These are phyloP conservation scores for Horisme vitalbata DNA, from an alignment of 2,888 invertebrate genomes.

Conservation along the genomic window DNA sequence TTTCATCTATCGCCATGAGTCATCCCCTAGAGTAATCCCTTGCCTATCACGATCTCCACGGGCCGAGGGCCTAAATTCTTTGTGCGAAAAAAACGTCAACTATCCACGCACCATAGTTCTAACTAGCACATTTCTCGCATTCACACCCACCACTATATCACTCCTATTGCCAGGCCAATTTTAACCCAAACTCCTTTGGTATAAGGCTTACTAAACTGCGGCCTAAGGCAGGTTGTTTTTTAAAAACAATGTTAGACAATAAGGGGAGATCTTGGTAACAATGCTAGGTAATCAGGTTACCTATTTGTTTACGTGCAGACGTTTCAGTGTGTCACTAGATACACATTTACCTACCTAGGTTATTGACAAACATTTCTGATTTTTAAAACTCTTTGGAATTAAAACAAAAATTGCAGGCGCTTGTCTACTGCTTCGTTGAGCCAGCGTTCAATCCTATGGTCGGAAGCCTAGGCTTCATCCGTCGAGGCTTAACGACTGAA, in stretches of 20 bases:
- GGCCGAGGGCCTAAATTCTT: too few relatives aligned
- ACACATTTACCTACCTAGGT: not conserved
- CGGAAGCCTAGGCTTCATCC: too few relatives aligned
- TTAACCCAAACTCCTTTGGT: constrained; percentile 3
- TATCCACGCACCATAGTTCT: constrained; percentile 31
- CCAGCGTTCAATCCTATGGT: too few relatives aligned
- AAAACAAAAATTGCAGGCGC: too few relatives aligned
- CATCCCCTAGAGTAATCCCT: too few relatives aligned
- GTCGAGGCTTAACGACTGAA: too few relatives aligned
- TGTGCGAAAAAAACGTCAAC: too few relatives aligned
- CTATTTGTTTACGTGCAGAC: constrained; percentile 23
- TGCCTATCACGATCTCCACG: too few relatives aligned
- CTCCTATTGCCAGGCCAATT: not conserved
- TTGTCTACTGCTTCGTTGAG: too few relatives aligned
- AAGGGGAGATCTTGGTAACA: constrained; percentile 47
- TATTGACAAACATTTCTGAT: too few relatives aligned
- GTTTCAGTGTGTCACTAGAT: constrained; percentile 8
- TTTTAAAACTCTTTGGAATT: too few relatives aligned
- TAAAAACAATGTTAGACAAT: constrained; percentile 65
- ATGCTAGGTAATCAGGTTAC: constrained; percentile 41
- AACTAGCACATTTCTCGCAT: constrained; percentile 43
- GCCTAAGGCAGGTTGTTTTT: constrained; percentile 31
- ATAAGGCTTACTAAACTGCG: constrained; percentile 6
- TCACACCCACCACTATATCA: constrained; percentile 18
- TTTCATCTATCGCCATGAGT: too few relatives aligned